Conservation (phyloP, 2,797 vertebrate species). For the Crenuchus spilurus region DNA sequence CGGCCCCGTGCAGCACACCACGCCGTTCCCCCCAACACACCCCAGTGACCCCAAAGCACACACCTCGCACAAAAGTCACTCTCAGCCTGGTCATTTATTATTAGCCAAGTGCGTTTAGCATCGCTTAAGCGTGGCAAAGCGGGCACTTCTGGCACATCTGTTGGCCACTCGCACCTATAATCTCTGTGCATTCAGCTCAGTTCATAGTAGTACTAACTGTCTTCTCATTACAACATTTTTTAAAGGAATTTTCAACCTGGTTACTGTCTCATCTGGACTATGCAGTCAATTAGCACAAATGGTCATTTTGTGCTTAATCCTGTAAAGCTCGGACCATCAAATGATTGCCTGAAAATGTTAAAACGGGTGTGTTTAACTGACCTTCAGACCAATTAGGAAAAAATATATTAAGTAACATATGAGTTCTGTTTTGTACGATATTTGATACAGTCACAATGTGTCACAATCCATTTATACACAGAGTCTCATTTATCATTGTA, state of each 20-base stretch:
- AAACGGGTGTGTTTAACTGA: too few relatives aligned
- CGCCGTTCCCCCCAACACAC: conserved; percentile 38
- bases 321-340: too few relatives aligned
- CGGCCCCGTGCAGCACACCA: conserved; percentile 50
- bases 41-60: conserved; percentile 53
- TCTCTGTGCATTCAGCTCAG: not conserved
- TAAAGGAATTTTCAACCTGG: not conserved
- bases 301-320: too few relatives aligned
- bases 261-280: too few relatives aligned
- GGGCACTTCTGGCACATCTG: conserved; percentile 18
- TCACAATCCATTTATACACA: too few relatives aligned
- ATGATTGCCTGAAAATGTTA: too few relatives aligned
- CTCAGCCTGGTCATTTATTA: conserved; percentile 41
- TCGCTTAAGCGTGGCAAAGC: conserved; percentile 28
- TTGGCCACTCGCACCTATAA: not conserved
- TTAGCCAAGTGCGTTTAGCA: conserved; percentile 42
- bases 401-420: too few relatives aligned
- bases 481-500: too few relatives aligned
- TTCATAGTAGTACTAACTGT: not conserved
- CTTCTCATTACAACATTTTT: not conserved
- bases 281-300: too few relatives aligned
- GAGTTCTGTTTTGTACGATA: too few relatives aligned
- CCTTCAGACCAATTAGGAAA: too few relatives aligned
- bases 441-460: too few relatives aligned
- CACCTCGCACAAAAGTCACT: conserved; percentile 43